Evolutionary conservation across 2,797 vertebrate species (phyloP), one percentile per base, ranked within the genome.

Genomic region (Schizopygopsis malacanthus): DNA sequence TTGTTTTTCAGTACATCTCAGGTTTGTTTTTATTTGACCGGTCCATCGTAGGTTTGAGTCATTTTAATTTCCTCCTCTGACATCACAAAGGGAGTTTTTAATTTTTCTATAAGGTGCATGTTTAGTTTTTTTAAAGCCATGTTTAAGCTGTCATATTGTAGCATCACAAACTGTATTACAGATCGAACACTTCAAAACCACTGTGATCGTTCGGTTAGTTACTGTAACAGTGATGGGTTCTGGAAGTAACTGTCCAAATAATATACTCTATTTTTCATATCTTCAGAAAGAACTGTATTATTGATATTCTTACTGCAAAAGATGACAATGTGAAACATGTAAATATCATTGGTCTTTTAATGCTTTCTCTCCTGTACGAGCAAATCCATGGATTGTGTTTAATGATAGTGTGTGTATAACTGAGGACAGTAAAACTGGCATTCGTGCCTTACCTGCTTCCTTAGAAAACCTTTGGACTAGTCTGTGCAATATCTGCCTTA

Each of bases 401-500:
- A 5, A 28, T 25, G 12, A 18, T 41, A 0, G 4, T 45, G 10
- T 59, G 52, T 33, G 50, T 91, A 87, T 92, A 93, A 90, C 78
- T 87, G 81, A 91, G 91, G 91, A 93, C 92, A 91, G 92, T 93
- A 28, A 28, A 28, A 28, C 28, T 28, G 28, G 93, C 93, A 93
- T 92, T 91, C 92, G 94, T 96, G 96, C 96, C 96, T 96, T 96
- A 95, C 92, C 91, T 91, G 92, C 87, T 90, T 88, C 89, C 91
- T 92, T 91, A 92, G 91, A 91, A 91, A 92, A 93, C 91, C 89
- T 89, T 93, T 90, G 93, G 91, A 93, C 92, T 95, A 95, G 95
- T 95, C 92, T 93, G 95, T 95, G 94, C 95, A 96, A 95, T 96
- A 96, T 95, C 94, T 91, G 94, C 95, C 94, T 94, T 94, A 95